Evolutionary conservation across 1,140 invertebrate genomes (phyloP), one percentile per base, ranked within the genome.

Genomic region (Solenopsis fugax): DNA sequence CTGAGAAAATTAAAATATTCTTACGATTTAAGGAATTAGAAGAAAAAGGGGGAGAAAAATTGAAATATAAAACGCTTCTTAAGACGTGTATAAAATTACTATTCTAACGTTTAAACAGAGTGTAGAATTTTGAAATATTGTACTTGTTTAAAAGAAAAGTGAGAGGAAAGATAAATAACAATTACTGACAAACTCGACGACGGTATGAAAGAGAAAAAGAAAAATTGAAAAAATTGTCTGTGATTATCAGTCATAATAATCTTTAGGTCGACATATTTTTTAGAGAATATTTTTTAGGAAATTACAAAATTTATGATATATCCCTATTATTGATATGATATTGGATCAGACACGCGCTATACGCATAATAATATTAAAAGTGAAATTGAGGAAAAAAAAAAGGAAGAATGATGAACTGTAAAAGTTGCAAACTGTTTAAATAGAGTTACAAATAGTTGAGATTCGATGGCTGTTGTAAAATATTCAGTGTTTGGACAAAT

Each of bases 221-320:
- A 94, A 90, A 92, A 92, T 92, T 91, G 78, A 93, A 93, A 91
- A 94, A 94, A 95, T 94, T 94, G 93, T 95, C 94, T 94, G 94
- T 95, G 94, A 95, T 95, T 95, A 94, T 94, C 94, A 94, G 94
- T 95, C 94, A 94, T 95, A 95, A 95, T 94, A 95, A 95, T 95
- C 94, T 95, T 94, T 94, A 95, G 94, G 94, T 94, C 94, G 87
- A 95, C 93, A 94, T 95, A 95, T 95, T 95, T 95, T 95, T 95
- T 95, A 95, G 94, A 95, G 92, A 93, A 94, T 95, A 95, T 95
- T 95, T 95, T 95, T 95, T 95, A 95, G 94, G 93, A 94, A 93
- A 94, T 95, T 93, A 94, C 94, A 95, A 95, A 95, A 95, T 95
- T 95, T 95, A 95, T 93, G 87, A 94, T 94, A 94, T 94, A 95